Evolutionary conservation across 2,113 vertebrate species (phyloP).

Genomic region (Nyctibius bracteatus): DNA sequence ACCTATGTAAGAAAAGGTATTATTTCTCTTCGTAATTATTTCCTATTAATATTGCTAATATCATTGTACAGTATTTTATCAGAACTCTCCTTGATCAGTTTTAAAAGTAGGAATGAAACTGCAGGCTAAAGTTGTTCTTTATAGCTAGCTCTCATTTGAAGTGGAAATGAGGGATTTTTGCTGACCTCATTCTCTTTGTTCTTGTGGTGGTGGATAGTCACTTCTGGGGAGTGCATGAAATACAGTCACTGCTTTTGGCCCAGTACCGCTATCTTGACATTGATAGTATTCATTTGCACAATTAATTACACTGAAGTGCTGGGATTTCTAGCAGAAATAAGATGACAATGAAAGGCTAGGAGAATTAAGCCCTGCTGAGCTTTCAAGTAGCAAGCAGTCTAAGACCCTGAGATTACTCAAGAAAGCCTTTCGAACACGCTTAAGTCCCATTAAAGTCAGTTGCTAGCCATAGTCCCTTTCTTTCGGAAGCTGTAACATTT

Average conservation of each 20-base stretch:
- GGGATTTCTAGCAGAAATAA: conserved; percentile 18
- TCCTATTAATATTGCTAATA: conserved; percentile 36
- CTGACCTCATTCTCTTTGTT: conserved; percentile 38
- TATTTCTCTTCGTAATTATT: conserved; percentile 34
- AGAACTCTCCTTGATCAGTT: conserved; percentile 32
- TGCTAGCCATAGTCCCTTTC: neutral
- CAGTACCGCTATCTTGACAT: neutral
- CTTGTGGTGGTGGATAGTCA: neutral
- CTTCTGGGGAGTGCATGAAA: neutral
- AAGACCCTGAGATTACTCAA: neutral
- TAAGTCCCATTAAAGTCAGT: conserved; percentile 9
- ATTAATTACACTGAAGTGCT: conserved; percentile 28
- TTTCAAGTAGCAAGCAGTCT: conserved; percentile 15
- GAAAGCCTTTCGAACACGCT: neutral
- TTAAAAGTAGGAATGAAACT: conserved; percentile 27
- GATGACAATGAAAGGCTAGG: neutral
- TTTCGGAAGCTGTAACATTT: neutral
- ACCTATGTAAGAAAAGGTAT: neutral
- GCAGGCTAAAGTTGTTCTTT: conserved; percentile 18
- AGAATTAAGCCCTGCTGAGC: conserved; percentile 12
- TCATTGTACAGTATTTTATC: neutral
- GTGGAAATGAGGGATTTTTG: conserved; percentile 50
- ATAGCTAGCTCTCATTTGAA: conserved; percentile 36
- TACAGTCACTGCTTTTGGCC: neutral
- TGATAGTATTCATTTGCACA: conserved; percentile 31